A percentile compares a stretch with the other conserved stretches of the same genome.
These are phyloP conservation scores for Hypsopygia costalis DNA, from an alignment of 2,888 invertebrate species.

Conservation along the genomic window DNA sequence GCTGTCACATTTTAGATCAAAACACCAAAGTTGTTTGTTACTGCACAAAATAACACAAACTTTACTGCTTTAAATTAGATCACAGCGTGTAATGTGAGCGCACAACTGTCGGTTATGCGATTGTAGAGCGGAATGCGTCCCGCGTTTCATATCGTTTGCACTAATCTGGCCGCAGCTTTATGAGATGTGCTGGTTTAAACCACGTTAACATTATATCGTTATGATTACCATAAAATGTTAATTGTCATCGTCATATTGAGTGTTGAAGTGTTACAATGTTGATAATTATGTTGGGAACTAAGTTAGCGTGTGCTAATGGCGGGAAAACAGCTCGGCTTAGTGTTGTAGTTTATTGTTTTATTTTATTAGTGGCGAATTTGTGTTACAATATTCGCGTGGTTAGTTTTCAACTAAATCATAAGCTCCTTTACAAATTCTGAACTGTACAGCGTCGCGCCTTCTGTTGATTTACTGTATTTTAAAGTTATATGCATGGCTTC, in stretches of 20 bases:
- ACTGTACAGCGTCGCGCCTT: no score
- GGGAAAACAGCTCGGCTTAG: no score
- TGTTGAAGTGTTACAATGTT: slow-evolving; percentile 1
- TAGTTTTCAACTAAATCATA: no score
- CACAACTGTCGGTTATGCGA: neutral
- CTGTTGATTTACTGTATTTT: no score
- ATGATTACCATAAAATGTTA: slow-evolving; percentile 6
- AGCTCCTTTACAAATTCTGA: no score
- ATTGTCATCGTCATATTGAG: slow-evolving; percentile 4
- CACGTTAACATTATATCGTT: neutral
- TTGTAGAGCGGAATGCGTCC: neutral
- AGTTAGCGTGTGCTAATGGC: neutral
- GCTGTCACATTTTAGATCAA: neutral
- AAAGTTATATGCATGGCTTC: no score
- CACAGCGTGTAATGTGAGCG: neutral
- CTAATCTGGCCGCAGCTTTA: slow-evolving; percentile 4
- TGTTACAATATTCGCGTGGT: no score
- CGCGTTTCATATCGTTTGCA: neutral
- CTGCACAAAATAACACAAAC: neutral
- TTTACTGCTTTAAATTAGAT: neutral
- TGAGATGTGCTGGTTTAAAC: neutral
- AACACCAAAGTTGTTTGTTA: neutral
- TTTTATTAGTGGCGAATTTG: no score
- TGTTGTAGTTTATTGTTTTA: no score
- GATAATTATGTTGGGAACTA: neutral